Base-by-base conservation (phyloP, 2,888 invertebrate genomes). In the Pyrochroa serraticornis region DNA sequence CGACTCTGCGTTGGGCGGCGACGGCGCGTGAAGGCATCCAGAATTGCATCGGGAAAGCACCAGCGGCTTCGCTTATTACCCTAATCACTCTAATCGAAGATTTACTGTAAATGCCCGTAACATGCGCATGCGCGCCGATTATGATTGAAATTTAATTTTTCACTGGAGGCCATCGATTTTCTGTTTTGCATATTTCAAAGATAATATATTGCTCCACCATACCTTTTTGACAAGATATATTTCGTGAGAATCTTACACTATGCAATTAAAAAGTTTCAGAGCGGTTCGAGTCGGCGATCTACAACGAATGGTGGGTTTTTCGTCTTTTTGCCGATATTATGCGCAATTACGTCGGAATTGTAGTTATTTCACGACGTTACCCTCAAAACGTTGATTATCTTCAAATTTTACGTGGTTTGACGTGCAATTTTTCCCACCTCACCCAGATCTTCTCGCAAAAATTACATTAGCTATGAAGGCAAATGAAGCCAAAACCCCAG, bases 21-120 rank as follows among this genome's bases (percentile, higher is more conserved):
- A 38, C 13, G 49, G 30, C 56, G 56, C 56, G 56, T 56, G 56
- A 56, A 56, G 56, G 56, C 49, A 56, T 56, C 36, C 56, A 50
- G 13, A 43, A 50, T 49, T 50, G 44, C 49, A 55, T 48, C 41
- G 44, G 45, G 41, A 39, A 7, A 32, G 30, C 37, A 35, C 55
- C 50, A 32, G 42, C 49, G 68, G 68, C 63, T 55, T 58, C 58
- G 62, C 60, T 66, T 70, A 73, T 72, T 72, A 72, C 70, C 67
- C 71, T 73, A 72, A 73, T 73, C 71, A 70, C 68, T 64, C 70
- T 73, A 73, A 73, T 72, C 72, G 72, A 69, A 71, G 67, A 72
- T 71, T 72, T 71, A 69, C 67, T 61, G 51, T 54, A 66, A 68
- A 66, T 53, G 59, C 50, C 50, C 48, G 56, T 51, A 57, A 57